Evolutionary conservation across 2,797 vertebrate species (phyloP).

Genomic region (Protosalanx chinensis): DNA sequence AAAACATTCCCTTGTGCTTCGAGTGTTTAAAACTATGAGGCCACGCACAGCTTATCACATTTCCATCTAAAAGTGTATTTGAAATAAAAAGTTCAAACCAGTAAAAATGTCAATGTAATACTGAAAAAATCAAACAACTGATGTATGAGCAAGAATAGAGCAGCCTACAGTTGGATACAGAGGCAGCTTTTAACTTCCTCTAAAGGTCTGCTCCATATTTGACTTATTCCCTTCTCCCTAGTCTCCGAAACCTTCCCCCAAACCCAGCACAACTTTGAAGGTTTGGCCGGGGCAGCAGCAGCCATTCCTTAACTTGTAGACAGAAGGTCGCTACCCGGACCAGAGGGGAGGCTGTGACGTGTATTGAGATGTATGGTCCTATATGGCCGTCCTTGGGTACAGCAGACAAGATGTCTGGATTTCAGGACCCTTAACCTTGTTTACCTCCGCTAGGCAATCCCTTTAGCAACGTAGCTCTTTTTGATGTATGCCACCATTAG

Average conservation of each 20-base stretch:
- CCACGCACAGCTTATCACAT: too few relatives aligned
- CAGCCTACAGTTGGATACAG: too few relatives aligned
- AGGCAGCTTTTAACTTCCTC: too few relatives aligned
- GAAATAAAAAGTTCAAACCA: too few relatives aligned
- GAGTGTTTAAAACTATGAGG: too few relatives aligned
- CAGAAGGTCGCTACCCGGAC: slow-evolving; percentile 59
- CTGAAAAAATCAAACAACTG: too few relatives aligned
- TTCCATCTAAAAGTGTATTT: too few relatives aligned
- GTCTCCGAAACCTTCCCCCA: slow-evolving; percentile 38
- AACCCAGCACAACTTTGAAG: too few relatives aligned
- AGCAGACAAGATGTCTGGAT: slow-evolving; percentile 74
- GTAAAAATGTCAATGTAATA: too few relatives aligned
- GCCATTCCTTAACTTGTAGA: slow-evolving; percentile 62
- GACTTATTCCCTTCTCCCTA: slow-evolving; percentile 29
- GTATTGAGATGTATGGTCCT: slow-evolving; percentile 75
- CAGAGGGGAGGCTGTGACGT: slow-evolving; percentile 70
- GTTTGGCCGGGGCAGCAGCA: slow-evolving; percentile 51
- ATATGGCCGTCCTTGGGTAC: slow-evolving; percentile 64
- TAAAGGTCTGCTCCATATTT: too few relatives aligned
- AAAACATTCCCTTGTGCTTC: background rate
- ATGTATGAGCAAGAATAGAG: too few relatives aligned
- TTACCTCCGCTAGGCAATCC: slow-evolving; percentile 67
- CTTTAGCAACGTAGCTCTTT: slow-evolving; percentile 63
- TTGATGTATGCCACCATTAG: slow-evolving; percentile 73
- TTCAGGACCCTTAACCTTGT: slow-evolving; percentile 63